Conservation (phyloP, 2,888 invertebrate species). For the Trichogramma dendrolimi region DNA sequence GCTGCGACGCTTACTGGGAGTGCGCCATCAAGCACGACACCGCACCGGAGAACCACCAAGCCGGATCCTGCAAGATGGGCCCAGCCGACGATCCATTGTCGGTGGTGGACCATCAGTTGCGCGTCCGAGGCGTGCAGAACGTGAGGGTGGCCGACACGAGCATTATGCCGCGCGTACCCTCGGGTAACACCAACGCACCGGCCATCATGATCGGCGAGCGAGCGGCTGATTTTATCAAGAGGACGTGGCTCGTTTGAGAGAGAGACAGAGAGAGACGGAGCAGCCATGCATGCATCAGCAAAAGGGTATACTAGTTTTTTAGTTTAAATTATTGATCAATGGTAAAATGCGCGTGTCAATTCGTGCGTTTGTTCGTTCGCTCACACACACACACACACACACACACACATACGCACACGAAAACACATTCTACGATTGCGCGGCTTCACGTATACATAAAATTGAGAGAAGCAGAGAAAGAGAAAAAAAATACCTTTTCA, state of each 20-base stretch:
- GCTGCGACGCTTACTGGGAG: conserved; percentile 62
- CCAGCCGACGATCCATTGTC: conserved; percentile 56
- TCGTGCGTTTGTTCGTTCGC: too few species aligned
- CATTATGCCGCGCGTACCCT: conserved; percentile 56
- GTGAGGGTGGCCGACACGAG: conserved; percentile 59
- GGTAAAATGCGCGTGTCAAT: too few species aligned
- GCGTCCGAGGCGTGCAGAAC: conserved; percentile 54
- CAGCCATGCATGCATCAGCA: not conserved
- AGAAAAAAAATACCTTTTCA: too few species aligned
- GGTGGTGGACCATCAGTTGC: conserved; percentile 57
- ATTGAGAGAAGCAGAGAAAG: too few species aligned
- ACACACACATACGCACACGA: too few species aligned
- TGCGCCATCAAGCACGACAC: conserved; percentile 60
- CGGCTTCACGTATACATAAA: too few species aligned
- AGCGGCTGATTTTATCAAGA: conserved; percentile 54
- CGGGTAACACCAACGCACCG: conserved; percentile 59
- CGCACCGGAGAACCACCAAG: conserved; percentile 64
- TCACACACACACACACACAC: too few species aligned
- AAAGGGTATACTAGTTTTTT: too few species aligned
- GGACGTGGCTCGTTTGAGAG: conserved; percentile 47
- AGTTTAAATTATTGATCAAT: too few species aligned
- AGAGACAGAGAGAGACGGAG: not conserved
- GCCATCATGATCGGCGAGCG: conserved; percentile 59
- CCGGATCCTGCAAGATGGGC: conserved; percentile 65
- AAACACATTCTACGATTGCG: too few species aligned